Conservation (phyloP, 2,797 vertebrate species). For the Hypotaenidia philippensis region DNA sequence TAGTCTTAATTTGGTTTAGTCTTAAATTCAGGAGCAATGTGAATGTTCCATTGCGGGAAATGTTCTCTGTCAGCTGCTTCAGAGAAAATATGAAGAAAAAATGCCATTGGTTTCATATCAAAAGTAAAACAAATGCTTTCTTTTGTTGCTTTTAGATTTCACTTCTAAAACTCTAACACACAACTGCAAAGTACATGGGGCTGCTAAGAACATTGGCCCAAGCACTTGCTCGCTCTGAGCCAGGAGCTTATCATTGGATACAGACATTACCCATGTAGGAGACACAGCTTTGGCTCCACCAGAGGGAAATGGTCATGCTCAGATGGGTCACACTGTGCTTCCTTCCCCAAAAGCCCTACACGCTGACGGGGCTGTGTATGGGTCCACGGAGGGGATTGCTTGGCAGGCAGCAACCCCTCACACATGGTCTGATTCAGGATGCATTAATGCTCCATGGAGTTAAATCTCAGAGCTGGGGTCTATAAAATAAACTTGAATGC, state of each 20-base stretch:
- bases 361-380: neutral
- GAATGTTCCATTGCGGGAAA: neutral
- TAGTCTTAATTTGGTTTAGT: neutral
- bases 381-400: neutral
- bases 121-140: neutral
- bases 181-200: neutral
- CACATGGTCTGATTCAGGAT: neutral
- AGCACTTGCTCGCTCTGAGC: neutral
- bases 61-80: neutral
- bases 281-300: neutral
- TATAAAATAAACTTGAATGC: slow-evolving; percentile 10
- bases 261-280: neutral
- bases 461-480: neutral
- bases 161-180: neutral
- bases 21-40: neutral
- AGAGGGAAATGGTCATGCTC: neutral
- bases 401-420: neutral
- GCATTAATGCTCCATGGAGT: neutral
- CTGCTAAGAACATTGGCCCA: neutral
- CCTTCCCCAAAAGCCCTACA: neutral
- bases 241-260: neutral
- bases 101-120: neutral
- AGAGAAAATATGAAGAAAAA: neutral
- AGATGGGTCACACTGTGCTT: neutral
- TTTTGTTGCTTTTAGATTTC: neutral